A percentile compares a stretch with the other conserved stretches of the same genome.
Conservation (phyloP, 2,113 vertebrate species). For the Catharus fuscescens region DNA sequence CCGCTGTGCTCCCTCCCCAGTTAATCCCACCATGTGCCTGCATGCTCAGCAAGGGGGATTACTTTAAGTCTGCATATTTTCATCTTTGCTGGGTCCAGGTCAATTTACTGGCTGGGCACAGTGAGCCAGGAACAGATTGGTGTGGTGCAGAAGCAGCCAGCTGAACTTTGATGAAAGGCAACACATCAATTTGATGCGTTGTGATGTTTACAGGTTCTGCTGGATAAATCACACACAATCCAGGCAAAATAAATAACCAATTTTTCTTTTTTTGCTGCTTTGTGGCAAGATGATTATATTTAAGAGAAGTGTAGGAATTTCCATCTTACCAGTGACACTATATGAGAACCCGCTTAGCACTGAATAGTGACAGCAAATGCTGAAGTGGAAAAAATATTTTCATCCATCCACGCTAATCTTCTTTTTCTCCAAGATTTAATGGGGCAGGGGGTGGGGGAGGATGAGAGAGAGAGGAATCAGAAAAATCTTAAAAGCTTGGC, state of each 20-base stretch:
- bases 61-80: constrained; percentile 63
- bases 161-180: neutral
- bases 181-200: neutral
- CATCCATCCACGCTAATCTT: constrained; percentile 63
- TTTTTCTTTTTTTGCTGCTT: neutral
- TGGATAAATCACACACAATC: neutral
- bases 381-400: constrained; percentile 70
- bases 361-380: constrained; percentile 65
- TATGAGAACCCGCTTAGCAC: constrained; percentile 44
- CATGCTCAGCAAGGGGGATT: constrained; percentile 53
- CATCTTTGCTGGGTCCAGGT: constrained; percentile 25
- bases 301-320: constrained; percentile 54
- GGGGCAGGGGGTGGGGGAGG: neutral
- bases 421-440: constrained; percentile 62
- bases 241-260: constrained; percentile 12
- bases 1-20: fast-evolving
- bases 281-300: constrained; percentile 47
- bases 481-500: constrained; percentile 51
- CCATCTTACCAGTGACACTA: constrained; percentile 41
- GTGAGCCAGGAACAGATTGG: neutral
- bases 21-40: constrained; percentile 31
- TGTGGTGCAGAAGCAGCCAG: neutral
- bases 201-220: neutral
- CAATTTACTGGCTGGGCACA: neutral
- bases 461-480: constrained; percentile 28